phyloP scores from a whole-genome alignment of 2,888 invertebrate species.

The Patella caerulea region DNA sequence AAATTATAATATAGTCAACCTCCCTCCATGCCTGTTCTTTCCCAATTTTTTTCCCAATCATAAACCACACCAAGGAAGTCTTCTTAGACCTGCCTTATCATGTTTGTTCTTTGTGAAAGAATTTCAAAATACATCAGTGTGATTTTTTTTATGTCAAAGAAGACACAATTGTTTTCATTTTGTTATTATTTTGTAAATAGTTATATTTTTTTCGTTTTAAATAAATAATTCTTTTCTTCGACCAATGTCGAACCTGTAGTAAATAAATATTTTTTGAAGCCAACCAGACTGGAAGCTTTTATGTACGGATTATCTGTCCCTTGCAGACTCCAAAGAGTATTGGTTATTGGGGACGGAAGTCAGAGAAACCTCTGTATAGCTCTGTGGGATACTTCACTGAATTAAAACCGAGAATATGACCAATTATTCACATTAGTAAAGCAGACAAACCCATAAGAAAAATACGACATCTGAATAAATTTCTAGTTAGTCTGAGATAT shows the following conservation, averaged over 20 bases:
- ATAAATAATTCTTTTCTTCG: slow-evolving; percentile 13
- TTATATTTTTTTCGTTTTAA: slow-evolving; percentile 17
- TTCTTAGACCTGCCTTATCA: neutral
- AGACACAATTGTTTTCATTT: slow-evolving; percentile 16
- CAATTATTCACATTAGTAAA: too few species aligned
- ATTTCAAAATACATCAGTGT: neutral
- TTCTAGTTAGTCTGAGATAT: too few species aligned
- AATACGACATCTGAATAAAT: too few species aligned
- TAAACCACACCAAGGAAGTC: neutral
- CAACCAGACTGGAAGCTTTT: too few species aligned
- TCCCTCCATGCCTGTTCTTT: neutral
- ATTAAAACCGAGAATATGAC: too few species aligned
- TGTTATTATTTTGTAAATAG: slow-evolving; percentile 19
- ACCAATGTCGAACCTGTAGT: slow-evolving; percentile 20
- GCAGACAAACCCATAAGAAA: too few species aligned
- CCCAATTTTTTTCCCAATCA: neutral
- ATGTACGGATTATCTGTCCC: too few species aligned
- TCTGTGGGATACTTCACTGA: too few species aligned
- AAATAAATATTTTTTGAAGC: slow-evolving; percentile 23
- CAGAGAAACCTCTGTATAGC: too few species aligned
- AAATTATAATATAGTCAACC: too few species aligned
- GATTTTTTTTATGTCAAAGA: slow-evolving; percentile 5
- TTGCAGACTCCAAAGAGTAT: too few species aligned
- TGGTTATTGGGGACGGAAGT: too few species aligned
- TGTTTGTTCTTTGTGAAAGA: neutral